phyloP scores from a whole-genome alignment of 2,888 invertebrate genomes.

The Cheiracanthium punctorium region DNA sequence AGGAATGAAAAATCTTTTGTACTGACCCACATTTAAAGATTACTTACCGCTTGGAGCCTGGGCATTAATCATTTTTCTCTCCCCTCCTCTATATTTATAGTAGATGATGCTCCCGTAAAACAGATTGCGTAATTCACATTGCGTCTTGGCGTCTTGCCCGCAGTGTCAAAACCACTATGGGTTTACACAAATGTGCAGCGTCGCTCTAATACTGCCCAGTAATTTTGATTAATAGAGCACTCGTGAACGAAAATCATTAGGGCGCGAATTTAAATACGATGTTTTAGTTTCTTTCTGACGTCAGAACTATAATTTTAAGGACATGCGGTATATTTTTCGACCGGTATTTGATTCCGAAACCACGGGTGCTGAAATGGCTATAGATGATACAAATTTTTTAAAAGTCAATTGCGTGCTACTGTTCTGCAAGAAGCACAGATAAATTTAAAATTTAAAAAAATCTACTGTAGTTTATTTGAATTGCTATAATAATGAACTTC shows the following conservation, averaged over 20 bases:
- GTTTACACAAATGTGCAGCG: background rate
- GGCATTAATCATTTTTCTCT: slow-evolving; percentile 2
- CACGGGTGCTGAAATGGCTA: too few species aligned
- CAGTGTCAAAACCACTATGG: slow-evolving; percentile 10
- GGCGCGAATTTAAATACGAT: background rate
- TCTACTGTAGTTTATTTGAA: too few species aligned
- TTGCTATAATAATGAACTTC: too few species aligned
- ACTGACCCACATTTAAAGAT: background rate
- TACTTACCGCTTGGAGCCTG: background rate
- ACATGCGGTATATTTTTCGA: background rate
- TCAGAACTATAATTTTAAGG: background rate
- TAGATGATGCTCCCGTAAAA: slow-evolving; percentile 1
- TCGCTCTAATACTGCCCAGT: background rate
- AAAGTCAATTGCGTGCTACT: too few species aligned
- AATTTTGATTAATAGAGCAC: background rate
- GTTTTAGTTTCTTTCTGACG: background rate
- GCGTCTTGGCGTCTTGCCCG: background rate
- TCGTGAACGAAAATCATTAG: background rate
- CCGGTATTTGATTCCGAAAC: too few species aligned
- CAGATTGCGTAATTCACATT: slow-evolving; percentile 7
- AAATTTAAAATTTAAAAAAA: too few species aligned
- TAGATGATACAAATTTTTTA: too few species aligned
- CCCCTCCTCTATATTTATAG: background rate
- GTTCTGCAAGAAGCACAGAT: too few species aligned
- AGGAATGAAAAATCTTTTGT: background rate